Conservation (phyloP, 2,797 vertebrate species). For the Adrianichthys oophorus region DNA sequence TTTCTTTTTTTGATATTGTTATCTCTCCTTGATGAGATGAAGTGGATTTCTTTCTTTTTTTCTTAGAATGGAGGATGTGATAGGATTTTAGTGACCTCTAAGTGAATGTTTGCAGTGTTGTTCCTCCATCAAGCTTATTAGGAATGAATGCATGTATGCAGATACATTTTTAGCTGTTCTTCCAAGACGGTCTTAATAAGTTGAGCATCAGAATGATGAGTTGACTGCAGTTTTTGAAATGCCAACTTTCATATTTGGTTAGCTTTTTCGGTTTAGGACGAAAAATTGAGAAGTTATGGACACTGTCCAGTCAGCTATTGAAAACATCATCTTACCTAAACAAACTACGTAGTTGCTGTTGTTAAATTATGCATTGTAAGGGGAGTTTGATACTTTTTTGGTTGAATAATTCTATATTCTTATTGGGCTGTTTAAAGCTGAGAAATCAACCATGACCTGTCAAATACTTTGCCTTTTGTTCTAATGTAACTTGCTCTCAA, state of each 20-base stretch:
- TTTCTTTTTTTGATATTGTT: slow-evolving; percentile 15
- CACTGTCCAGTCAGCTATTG: neutral
- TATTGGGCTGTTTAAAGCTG: too few relatives aligned
- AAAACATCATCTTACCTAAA: neutral
- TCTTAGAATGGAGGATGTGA: slow-evolving; percentile 7
- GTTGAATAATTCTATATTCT: neutral
- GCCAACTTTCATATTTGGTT: neutral
- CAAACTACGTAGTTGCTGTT: neutral
- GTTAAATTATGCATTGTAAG: neutral
- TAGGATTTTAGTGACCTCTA: slow-evolving; percentile 20
- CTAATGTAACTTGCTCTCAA: too few relatives aligned
- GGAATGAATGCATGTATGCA: neutral
- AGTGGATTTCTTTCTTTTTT: slow-evolving; percentile 8
- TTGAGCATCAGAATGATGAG: neutral
- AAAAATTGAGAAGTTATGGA: neutral
- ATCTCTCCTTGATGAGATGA: slow-evolving; percentile 8
- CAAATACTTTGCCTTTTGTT: too few relatives aligned
- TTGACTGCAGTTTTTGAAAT: neutral
- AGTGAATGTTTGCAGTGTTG: neutral
- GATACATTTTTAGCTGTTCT: neutral
- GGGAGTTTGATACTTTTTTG: neutral
- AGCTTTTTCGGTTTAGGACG: neutral
- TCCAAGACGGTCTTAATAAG: neutral
- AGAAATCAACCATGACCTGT: too few relatives aligned
- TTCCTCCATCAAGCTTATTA: too few relatives aligned